Evolutionary conservation across 2,113 vertebrate species (phyloP), one percentile per base, ranked within the genome.

Genomic region (Poecilia latipinna): DNA sequence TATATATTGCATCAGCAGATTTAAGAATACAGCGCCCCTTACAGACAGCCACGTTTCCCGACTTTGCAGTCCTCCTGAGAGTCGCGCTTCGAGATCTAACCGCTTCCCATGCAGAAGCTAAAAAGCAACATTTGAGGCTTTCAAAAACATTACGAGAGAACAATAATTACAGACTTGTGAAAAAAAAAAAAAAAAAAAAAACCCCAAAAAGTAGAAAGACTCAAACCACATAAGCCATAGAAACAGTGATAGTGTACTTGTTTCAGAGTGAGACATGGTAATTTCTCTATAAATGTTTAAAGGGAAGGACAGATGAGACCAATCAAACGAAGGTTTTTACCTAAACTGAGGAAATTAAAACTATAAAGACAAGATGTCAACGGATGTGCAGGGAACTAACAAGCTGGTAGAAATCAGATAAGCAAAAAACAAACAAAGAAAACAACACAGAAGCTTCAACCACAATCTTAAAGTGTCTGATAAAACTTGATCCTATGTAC

Each of bases 1-100:
- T 91, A 93, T 92, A 91, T 88, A 91, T 86, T 88, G 71, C 74
- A 81, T 84, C 86, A 87, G 70, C 61, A 8, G 65, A 81, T 65
- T 66, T 12, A 74, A 72, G 3, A 80, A 61, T 4, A 65, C 8
- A 13, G 31, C 48, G 61, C 17, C 48, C 51, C 51, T 57, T n/a
- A 54, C 6, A 29, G 71, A 48, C 44, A 19, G 17, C 24, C 26
- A 33, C 2, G 22, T n/a, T 65, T 24, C n/a, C 37, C 13, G 4
- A 12, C 17, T 48, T 48, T 22, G 0, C 29, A 29, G 61, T 77
- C 28, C 26, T 71, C 48, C 68, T 7, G 28, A 84, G 54, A 57
- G 74, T 78, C 76, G 73, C 33, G 66, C 22, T 32, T 61, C 51
- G 51, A 17, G 80, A 39, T 32, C 60, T 24, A 79, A 65, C 19